Percentiles rank a stretch among this genome's conserved stretches.
phyloP scores from a whole-genome alignment of 2,888 invertebrate genomes.

The Dasypogon diadema region DNA sequence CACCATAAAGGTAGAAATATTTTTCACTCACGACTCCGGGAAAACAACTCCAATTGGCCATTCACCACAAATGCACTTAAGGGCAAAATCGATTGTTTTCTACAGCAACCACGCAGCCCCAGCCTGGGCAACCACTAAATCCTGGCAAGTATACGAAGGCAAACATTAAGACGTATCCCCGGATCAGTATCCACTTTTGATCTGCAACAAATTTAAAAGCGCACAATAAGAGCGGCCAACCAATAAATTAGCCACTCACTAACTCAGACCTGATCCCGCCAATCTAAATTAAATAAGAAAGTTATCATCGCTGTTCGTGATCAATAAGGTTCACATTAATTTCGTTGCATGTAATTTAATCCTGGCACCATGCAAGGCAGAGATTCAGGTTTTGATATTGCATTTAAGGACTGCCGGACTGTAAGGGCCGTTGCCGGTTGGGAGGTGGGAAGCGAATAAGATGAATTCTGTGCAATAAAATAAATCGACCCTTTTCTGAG shows the following conservation, averaged over 20 bases:
- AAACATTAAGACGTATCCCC: slow-evolving; percentile 13
- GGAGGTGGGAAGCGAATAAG: slow-evolving; percentile 27
- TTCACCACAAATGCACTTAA: slow-evolving; percentile 12
- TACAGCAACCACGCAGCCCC: slow-evolving; percentile 10
- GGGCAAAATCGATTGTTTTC: slow-evolving; percentile 42
- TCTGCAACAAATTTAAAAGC: slow-evolving; percentile 6
- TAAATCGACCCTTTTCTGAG: slow-evolving; percentile 37
- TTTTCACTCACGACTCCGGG: slow-evolving; percentile 5
- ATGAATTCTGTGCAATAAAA: slow-evolving; percentile 25
- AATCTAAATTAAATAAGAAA: slow-evolving; percentile 50
- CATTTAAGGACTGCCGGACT: slow-evolving; percentile 36
- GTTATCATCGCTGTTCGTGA: slow-evolving; percentile 47
- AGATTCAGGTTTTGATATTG: slow-evolving; percentile 7
- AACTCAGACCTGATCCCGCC: slow-evolving; percentile 38
- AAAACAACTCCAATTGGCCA: slow-evolving; percentile 8
- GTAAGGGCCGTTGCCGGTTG: not conserved
- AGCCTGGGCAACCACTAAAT: not conserved
- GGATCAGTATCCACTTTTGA: not conserved
- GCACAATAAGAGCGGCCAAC: slow-evolving; percentile 9
- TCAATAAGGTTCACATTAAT: slow-evolving; percentile 50
- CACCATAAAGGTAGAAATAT: not conserved
- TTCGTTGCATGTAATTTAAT: slow-evolving; percentile 46
- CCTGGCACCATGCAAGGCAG: slow-evolving; percentile 7
- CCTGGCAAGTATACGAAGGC: not conserved
- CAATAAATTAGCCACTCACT: slow-evolving; percentile 37